Evolutionary conservation across 2,113 vertebrate species (phyloP).

Genomic region (Numida meleagris): DNA sequence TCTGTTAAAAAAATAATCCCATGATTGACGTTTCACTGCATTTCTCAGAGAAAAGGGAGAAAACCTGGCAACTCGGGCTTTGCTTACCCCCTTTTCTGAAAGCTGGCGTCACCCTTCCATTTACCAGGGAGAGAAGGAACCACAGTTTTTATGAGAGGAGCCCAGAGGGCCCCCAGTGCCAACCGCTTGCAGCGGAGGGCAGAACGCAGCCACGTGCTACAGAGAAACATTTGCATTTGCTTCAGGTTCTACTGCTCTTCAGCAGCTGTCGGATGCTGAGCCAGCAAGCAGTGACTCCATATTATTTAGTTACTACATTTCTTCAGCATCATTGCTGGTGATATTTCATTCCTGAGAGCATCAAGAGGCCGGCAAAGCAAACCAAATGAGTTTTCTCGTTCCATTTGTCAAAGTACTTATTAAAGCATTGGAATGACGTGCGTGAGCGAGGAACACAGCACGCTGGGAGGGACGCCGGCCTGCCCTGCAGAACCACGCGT

Average conservation of each 20-base stretch:
- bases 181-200: background rate
- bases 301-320: conserved; percentile 7
- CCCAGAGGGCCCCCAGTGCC: background rate
- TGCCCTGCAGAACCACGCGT: background rate
- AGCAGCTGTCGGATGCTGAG: background rate
- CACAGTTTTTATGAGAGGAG: background rate
- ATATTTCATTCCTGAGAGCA: conserved; percentile 33
- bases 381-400: background rate
- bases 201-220: background rate
- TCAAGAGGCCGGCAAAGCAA: conserved; percentile 3
- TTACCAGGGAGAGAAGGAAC: background rate
- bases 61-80: background rate
- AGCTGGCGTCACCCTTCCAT: background rate
- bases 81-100: background rate
- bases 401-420: conserved; percentile 8
- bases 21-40: background rate
- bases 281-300: conserved; percentile 10
- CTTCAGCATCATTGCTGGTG: background rate
- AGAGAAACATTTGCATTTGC: background rate
- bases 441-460: background rate
- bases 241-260: conserved; percentile 22
- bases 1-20: background rate
- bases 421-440: background rate
- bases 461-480: background rate
- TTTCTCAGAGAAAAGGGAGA: background rate